Base-by-base conservation (phyloP, 2,888 invertebrate genomes). In the Nipponacmea schrenckii region DNA sequence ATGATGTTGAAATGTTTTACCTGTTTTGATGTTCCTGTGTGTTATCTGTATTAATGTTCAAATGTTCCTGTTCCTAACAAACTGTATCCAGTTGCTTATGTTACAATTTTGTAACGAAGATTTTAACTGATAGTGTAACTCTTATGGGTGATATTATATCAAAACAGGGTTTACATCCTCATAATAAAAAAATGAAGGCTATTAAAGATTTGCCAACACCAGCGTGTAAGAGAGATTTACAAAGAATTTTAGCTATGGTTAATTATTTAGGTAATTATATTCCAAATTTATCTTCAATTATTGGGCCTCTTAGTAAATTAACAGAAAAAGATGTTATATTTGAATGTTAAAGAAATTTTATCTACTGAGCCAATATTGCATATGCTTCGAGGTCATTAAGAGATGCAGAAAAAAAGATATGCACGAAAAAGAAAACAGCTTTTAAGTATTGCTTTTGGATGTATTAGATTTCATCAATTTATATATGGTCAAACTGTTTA, bases 381-480 rank as follows among this genome's bases (percentile, higher is more conserved):
- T 56, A 56, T 20, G 56, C 56, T 56, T 56, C 56, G 2, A 56
- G 56, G 56, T 20, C 56, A 56, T 56, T 56, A 20, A 48, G 48
- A 48, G 48, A 48, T 48, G 48, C 48, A 17, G 15, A 48, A 48
- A 48, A n/a, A 48, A 14, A 14, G 15, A 14, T 46, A 46, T 46
- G 46, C 46, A 46, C 46, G 17, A 46, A 56, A n/a, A 3, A n/a
- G n/a, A 56, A 56, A 56, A 56, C n/a, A 56, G 20, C 56, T 56
- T 56, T 14, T 56, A 20, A 56, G 56, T 56, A 56, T 56, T 56
- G 56, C n/a, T 14, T 56, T 56, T 56, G 56, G 56, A 56, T 56
- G 56, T 24, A 56, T 12, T 2, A 56, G 56, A 56, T 56, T 20
- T 24, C 56, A 56, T 56, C 56, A 56, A 24, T 56, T 14, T 56